Conservation (phyloP, 2,797 vertebrate species). For the Scolopax rusticola region DNA sequence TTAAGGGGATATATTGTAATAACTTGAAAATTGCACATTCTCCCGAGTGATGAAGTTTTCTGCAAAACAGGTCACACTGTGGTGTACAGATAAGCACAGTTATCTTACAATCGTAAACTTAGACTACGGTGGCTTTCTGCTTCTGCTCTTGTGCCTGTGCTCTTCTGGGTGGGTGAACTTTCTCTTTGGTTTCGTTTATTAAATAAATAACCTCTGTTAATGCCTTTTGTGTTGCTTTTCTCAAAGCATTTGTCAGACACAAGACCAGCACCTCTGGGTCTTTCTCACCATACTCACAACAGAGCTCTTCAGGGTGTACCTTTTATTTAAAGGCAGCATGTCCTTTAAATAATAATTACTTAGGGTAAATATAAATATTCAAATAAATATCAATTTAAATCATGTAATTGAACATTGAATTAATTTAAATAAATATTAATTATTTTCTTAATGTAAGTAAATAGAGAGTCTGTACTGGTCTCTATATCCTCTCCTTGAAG, state of each 20-base stretch:
- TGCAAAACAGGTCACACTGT: background rate
- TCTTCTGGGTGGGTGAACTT: background rate
- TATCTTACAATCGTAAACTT: background rate
- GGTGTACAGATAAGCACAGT: background rate
- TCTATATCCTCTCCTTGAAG: background rate
- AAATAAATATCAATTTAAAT: too few relatives aligned
- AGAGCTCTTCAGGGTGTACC: fast-evolving
- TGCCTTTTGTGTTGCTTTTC: background rate
- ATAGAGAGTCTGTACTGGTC: too few relatives aligned
- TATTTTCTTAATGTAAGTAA: too few relatives aligned
- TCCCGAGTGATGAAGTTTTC: background rate
- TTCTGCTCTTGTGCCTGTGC: background rate
- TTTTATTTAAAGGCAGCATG: fast-evolving
- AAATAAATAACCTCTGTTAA: constrained; percentile 30
- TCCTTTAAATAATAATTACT: too few relatives aligned
- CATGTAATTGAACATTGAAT: too few relatives aligned
- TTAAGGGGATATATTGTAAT: constrained; percentile 21
- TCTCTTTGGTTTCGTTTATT: background rate
- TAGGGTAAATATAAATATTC: too few relatives aligned
- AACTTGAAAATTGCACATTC: background rate
- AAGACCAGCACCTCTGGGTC: fast-evolving
- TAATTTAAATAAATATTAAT: too few relatives aligned
- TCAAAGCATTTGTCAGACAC: background rate
- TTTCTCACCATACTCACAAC: fast-evolving
- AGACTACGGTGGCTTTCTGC: background rate